These are phyloP conservation scores for Limnephilus lunatus DNA, from an alignment of 2,888 invertebrate species.

Conservation along the genomic window DNA sequence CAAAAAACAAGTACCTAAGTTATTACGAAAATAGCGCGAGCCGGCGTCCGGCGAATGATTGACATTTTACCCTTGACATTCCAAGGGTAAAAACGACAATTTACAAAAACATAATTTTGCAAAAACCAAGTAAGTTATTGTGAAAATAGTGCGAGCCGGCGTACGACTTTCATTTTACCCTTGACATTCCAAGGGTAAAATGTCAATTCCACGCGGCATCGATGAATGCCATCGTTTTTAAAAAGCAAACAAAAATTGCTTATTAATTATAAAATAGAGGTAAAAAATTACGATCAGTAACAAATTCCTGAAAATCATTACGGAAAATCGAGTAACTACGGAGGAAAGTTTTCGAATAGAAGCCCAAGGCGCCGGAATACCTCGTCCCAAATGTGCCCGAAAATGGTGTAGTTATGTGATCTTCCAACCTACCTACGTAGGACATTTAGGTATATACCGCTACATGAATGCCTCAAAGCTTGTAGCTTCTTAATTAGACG, in stretches of 20 bases:
- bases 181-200: no score
- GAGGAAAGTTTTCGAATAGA: not conserved
- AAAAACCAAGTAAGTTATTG: no score
- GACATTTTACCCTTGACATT: no score
- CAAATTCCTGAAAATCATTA: not conserved
- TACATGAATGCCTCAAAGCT: not conserved
- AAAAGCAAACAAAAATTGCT: not conserved
- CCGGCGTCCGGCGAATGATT: no score
- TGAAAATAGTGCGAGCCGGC: no score
- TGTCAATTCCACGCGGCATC: no score
- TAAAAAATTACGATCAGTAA: not conserved
- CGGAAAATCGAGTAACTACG: not conserved
- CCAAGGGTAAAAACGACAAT: no score
- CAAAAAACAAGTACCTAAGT: no score
- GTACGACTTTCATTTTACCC: no score
- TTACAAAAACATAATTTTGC: no score
- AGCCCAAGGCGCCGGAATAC: not conserved
- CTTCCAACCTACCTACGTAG: not conserved
- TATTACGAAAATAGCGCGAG: no score
- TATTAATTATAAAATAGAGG: not conserved
- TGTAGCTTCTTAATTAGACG: not conserved
- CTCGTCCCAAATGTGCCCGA: not conserved
- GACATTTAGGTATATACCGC: not conserved
- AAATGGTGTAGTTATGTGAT: not conserved
- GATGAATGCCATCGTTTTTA: not conserved